Conservation (phyloP, 2,113 vertebrate genomes). For the Anthoscopus minutus region DNA sequence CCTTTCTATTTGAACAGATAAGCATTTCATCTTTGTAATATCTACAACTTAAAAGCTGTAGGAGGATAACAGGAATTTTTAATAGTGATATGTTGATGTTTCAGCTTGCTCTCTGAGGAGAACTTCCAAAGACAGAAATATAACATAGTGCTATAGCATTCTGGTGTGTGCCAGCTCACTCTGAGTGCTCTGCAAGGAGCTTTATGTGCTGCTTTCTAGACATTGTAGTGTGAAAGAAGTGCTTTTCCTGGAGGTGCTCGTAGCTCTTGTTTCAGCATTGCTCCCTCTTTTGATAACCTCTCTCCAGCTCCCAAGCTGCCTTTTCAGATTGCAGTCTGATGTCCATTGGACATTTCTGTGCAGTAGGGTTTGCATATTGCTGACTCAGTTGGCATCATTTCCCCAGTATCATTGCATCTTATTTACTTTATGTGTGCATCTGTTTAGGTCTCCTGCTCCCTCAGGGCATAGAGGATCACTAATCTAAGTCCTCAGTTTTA, state of each 20-base stretch:
- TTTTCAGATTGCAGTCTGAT: not conserved
- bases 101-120: not conserved
- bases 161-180: not conserved
- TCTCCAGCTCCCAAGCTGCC: not conserved
- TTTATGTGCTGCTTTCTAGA: not conserved
- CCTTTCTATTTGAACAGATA: not conserved
- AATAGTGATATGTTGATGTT: not conserved
- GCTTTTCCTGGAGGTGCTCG: not conserved
- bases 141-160: not conserved
- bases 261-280: not conserved
- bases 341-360: not conserved
- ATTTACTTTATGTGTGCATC: constrained; percentile 1
- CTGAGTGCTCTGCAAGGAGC: not conserved
- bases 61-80: not conserved
- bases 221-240: not conserved
- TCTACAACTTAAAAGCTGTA: not conserved
- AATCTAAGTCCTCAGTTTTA: not conserved
- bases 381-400: not conserved
- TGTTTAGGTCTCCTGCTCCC: not conserved
- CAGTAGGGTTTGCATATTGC: not conserved
- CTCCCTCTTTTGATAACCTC: not conserved
- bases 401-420: not conserved
- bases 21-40: not conserved
- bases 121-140: not conserved
- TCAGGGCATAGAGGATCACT: not conserved